Evolutionary conservation across 2,113 vertebrate genomes (phyloP).

Genomic region (Nibea coibor): DNA sequence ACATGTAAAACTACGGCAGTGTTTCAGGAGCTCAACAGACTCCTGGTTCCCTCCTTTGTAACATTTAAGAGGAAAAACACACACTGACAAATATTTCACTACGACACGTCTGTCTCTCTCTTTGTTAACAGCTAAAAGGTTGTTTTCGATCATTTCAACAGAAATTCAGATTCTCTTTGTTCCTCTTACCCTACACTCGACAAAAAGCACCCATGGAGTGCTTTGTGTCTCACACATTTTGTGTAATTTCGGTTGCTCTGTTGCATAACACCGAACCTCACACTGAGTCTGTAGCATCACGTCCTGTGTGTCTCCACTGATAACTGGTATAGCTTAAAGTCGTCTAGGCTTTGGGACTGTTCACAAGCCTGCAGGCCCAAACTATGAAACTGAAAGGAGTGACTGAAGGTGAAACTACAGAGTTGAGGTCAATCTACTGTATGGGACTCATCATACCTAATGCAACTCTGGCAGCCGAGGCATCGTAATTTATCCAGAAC

Average conservation of each 20-base stretch:
- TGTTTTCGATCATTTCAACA: not conserved
- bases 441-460: slow-evolving; percentile 87
- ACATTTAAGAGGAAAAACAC: not conserved
- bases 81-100: too few relatives aligned
- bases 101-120: too few relatives aligned
- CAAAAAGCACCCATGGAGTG: not conserved
- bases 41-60: not conserved
- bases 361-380: not conserved
- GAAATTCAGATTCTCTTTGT: not conserved
- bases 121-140: too few relatives aligned
- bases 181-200: not conserved
- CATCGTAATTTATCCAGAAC: slow-evolving; percentile 99
- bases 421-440: slow-evolving; percentile 42
- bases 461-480: slow-evolving; percentile 97
- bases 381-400: not conserved
- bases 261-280: not conserved
- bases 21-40: not conserved
- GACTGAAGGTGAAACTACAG: slow-evolving; percentile 28
- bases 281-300: too few relatives aligned
- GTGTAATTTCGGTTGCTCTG: not conserved
- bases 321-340: not conserved
- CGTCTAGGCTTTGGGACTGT: not conserved
- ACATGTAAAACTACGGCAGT: not conserved
- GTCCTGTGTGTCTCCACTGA: not conserved
- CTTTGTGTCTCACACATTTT: not conserved